Conservation (phyloP, 1,140 invertebrate species). For the Leguminivora glycinivorella region DNA sequence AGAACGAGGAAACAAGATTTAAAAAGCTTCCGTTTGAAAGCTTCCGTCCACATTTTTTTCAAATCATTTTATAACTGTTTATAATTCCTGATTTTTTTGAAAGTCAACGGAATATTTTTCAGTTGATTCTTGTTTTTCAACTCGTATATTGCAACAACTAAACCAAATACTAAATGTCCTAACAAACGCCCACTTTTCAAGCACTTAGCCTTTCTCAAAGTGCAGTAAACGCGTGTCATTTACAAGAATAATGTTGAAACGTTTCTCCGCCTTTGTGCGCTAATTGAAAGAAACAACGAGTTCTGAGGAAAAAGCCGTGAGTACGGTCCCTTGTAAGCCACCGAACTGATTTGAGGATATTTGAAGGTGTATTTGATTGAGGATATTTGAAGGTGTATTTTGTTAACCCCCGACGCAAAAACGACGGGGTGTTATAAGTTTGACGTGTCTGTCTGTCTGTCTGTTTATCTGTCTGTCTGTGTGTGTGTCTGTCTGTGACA, state of each 20-base stretch:
- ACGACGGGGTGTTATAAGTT: too few relatives aligned
- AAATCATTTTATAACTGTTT: conserved; percentile 37
- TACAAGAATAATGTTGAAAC: not conserved
- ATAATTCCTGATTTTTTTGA: conserved; percentile 26
- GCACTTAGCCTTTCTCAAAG: not conserved
- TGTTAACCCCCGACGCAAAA: too few relatives aligned
- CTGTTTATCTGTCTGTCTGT: too few relatives aligned
- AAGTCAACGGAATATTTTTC: conserved; percentile 29
- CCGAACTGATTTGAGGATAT: too few relatives aligned
- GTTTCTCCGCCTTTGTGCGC: not conserved
- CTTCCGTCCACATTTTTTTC: conserved; percentile 46
- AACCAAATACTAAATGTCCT: not conserved
- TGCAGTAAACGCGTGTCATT: not conserved
- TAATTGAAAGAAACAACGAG: conserved; percentile 7
- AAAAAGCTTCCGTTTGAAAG: conserved; percentile 57
- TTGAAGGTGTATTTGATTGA: too few relatives aligned
- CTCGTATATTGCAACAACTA: not conserved
- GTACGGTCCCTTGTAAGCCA: not conserved
- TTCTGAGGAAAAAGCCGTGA: not conserved
- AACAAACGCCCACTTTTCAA: not conserved
- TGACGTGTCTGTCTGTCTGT: too few relatives aligned
- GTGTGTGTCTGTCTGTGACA: too few relatives aligned
- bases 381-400: too few relatives aligned
- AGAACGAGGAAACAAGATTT: conserved; percentile 44
- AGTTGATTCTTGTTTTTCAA: not conserved